Evolutionary conservation across 2,113 vertebrate genomes (phyloP), one percentile per base, ranked within the genome.

Genomic region (Tupaia chinensis): DNA sequence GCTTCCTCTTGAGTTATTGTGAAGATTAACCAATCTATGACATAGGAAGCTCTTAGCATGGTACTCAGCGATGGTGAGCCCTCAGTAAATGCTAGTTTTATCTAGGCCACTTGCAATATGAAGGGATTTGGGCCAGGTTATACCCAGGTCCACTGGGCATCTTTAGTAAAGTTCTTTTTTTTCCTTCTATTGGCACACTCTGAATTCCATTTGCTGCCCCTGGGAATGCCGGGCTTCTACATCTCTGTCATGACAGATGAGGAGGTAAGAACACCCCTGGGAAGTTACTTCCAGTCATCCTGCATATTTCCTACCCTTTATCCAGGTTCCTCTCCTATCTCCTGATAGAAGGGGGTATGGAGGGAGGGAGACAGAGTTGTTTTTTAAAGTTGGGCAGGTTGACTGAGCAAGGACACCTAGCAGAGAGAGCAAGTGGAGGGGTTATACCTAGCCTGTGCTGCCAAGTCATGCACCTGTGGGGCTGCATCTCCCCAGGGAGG

Each of bases 231-330:
- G 22, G 95, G 76, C 93, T 96, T 92, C 89, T 94, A 7, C 96
- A 76, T 91, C 96, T 97, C 53, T 94, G 19, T 85, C 91, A 86
- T 91, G 69, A 95, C 97, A 98, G 98, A 98, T 81, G 97, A 98
- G 63, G 97, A 98, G 98, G 98, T 98, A 98, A 97, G 98, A 95
- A 91, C 11, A 22, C 80, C 53, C 81, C 69, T 93, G 84, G 69
- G 80, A 94, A 16, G 44, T 63, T 56, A 29, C 58, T 93, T 87
- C 25, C 15, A 25, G 44, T 44, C 25, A 82, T 83, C 25, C 56
- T 63, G 13, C 44, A 5, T 60, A n/a, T 32, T 34, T 70, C 77
- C n/a, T n/a, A 63, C 27, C 20, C 54, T 7, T 20, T 10, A 70
- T 19, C 69, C 72, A 70, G 85, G 32, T 91, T 54, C 65, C 34